phyloP scores from a whole-genome alignment of 2,113 vertebrate species.

The Gobiocypris rarus region DNA sequence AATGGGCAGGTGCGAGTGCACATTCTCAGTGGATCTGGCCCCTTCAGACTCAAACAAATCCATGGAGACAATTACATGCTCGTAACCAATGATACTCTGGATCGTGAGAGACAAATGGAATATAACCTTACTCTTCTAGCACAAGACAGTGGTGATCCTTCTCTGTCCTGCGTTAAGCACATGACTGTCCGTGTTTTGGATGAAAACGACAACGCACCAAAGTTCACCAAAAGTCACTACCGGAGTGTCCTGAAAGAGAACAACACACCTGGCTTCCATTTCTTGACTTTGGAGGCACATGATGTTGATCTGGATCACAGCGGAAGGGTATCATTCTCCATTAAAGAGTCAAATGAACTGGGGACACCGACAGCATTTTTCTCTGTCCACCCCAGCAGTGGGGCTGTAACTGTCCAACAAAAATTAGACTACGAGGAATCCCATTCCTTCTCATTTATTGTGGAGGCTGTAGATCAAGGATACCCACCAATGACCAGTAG shows the following conservation, averaged over 20 bases:
- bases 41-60: constrained; percentile 84
- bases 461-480: constrained; percentile 85
- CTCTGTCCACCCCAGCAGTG: constrained; percentile 79
- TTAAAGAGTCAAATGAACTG: constrained; percentile 70
- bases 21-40: constrained; percentile 77
- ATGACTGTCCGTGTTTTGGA: constrained; percentile 85
- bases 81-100: constrained; percentile 82
- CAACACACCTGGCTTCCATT: constrained; percentile 69
- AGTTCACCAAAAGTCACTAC: constrained; percentile 79
- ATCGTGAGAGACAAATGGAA: constrained; percentile 82
- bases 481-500: constrained; percentile 81
- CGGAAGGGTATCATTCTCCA: constrained; percentile 83
- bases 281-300: constrained; percentile 80
- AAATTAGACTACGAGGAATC: constrained; percentile 85
- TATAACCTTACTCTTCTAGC: constrained; percentile 85
- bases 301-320: constrained; percentile 85
- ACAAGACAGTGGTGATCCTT: constrained; percentile 79
- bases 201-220: constrained; percentile 87
- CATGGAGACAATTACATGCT: constrained; percentile 85
- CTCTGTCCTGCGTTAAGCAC: constrained; percentile 75
- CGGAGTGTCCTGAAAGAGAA: constrained; percentile 82
- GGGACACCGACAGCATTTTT: constrained; percentile 63
- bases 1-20: constrained; percentile 82
- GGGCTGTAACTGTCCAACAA: constrained; percentile 78
- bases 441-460: constrained; percentile 78